A percentile compares a stretch with the other conserved stretches of the same genome.
phyloP scores from a whole-genome alignment of 2,888 invertebrate species.

The Hyalella azteca region DNA sequence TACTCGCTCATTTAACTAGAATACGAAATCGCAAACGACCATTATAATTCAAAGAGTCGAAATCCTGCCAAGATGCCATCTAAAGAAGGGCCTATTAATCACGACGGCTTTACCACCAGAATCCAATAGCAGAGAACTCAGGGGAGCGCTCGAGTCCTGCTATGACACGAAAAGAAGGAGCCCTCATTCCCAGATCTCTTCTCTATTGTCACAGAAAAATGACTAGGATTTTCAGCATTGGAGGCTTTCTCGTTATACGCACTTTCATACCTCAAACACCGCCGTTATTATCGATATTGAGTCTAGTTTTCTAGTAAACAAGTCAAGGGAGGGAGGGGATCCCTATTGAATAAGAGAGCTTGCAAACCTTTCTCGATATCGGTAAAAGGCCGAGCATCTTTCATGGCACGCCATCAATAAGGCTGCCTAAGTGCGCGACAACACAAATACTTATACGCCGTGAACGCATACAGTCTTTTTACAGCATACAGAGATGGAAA shows the following conservation, averaged over 20 bases:
- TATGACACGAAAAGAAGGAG: conserved; percentile 10
- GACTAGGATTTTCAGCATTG: background rate
- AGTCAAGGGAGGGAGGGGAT: conserved; percentile 14
- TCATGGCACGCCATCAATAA: conserved; percentile 17
- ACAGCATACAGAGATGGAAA: background rate
- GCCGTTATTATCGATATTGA: conserved; percentile 30
- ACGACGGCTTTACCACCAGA: background rate
- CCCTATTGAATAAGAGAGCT: conserved; percentile 26
- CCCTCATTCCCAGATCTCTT: conserved; percentile 18
- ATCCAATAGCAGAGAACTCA: background rate
- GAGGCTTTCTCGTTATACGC: conserved; percentile 34
- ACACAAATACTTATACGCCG: conserved; percentile 23
- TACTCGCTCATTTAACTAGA: too few species aligned
- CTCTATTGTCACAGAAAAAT: conserved; percentile 28
- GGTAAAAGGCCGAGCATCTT: conserved; percentile 30
- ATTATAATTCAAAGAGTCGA: too few species aligned
- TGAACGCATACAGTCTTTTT: background rate
- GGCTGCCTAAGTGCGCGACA: conserved; percentile 23
- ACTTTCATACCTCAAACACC: conserved; percentile 32
- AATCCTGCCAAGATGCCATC: too few species aligned
- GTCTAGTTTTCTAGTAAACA: conserved; percentile 22
- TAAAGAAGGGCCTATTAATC: too few species aligned
- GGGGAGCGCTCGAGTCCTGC: background rate
- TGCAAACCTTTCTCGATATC: conserved; percentile 32
- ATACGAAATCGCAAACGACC: too few species aligned